Conservation (phyloP, 2,113 vertebrate species). For the Stegastes partitus region DNA sequence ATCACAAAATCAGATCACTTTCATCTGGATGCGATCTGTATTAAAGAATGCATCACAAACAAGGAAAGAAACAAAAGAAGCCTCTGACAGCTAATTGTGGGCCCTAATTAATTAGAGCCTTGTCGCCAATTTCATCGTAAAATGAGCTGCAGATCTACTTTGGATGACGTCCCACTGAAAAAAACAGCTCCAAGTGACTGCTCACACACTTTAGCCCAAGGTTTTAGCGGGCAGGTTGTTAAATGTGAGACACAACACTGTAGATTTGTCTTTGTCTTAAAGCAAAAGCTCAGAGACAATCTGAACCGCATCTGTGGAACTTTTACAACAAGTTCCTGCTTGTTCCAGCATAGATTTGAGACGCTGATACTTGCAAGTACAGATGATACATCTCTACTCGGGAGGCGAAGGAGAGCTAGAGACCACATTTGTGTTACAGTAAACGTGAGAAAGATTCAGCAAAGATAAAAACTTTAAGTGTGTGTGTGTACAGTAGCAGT, state of each 20-base stretch:
- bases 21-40: no score
- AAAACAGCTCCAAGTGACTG: neutral
- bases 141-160: neutral
- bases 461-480: slow-evolving; percentile 22
- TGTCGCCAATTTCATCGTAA: neutral
- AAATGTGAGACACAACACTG: neutral
- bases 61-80: neutral
- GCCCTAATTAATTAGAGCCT: neutral
- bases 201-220: neutral
- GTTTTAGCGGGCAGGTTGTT: neutral
- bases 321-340: neutral
- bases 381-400: neutral
- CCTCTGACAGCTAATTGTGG: neutral
- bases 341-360: slow-evolving; percentile 6
- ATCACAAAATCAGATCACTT: no score
- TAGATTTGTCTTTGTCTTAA: neutral
- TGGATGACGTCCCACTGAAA: neutral
- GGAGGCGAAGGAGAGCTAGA: neutral
- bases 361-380: slow-evolving; percentile 12
- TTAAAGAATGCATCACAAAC: neutral
- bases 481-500: slow-evolving; percentile 38
- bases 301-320: neutral
- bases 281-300: slow-evolving; percentile 1
- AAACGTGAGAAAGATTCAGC: slow-evolving; percentile 30
- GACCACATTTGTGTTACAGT: slow-evolving; percentile 9